Conservation (phyloP, 2,888 invertebrate species). For the Lasioglossum leucozonium region DNA sequence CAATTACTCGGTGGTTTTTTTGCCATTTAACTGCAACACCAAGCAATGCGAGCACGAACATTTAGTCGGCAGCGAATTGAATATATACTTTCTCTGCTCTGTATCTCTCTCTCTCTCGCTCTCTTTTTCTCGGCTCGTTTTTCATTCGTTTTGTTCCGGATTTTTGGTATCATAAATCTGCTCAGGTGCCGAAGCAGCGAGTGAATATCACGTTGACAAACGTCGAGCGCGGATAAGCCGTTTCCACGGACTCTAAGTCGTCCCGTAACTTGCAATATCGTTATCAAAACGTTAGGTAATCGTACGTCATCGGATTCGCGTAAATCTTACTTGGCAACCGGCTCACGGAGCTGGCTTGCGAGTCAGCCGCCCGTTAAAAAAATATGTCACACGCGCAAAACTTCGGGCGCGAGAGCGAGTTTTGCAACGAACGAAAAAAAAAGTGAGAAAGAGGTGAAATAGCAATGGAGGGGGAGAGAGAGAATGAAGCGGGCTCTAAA, state of each 20-base stretch:
- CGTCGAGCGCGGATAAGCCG: conserved; percentile 31
- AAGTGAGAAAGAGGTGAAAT: not conserved
- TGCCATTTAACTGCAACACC: not conserved
- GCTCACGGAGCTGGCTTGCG: not conserved
- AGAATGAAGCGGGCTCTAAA: conserved; percentile 39
- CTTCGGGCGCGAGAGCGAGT: conserved; percentile 52
- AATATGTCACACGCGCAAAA: conserved; percentile 42
- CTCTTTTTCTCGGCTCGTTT: not conserved
- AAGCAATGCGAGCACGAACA: not conserved
- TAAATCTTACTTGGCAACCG: conserved; percentile 54
- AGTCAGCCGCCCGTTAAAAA: conserved; percentile 1
- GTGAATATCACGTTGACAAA: conserved; percentile 51
- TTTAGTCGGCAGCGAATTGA: not conserved
- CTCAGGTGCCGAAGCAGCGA: conserved; percentile 14
- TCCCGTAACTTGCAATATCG: conserved; percentile 59
- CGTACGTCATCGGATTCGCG: conserved; percentile 62
- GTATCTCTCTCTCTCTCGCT: not conserved
- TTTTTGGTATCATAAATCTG: conserved; percentile 5
- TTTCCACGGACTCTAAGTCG: conserved; percentile 36
- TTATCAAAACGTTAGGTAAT: conserved; percentile 64
- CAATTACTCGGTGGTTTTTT: not conserved
- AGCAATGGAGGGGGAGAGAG: not conserved
- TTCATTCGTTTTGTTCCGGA: not conserved
- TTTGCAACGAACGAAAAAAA: conserved; percentile 36
- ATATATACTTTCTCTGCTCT: not conserved